Percentiles rank a stretch among this genome's conserved stretches.
Conservation (phyloP, 2,797 vertebrate species). For the Threskiornis aethiopicus region DNA sequence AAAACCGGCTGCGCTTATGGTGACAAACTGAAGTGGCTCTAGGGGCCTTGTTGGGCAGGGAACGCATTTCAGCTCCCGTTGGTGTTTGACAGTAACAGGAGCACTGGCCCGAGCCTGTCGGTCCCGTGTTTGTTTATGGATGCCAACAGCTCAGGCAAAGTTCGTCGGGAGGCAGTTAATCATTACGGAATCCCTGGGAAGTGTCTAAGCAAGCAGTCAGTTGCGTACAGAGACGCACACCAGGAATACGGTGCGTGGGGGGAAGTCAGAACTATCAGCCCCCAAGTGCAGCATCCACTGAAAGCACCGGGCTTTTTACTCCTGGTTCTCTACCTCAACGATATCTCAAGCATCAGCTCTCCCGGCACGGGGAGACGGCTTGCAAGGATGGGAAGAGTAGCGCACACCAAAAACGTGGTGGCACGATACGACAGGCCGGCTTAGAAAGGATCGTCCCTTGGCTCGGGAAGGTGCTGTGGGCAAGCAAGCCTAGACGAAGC, state of each 20-base stretch:
- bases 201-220: neutral
- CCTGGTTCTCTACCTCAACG: accelerated
- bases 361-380: neutral
- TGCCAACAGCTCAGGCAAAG: neutral
- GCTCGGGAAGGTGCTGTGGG: neutral
- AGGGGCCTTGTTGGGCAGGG: neutral
- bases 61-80: neutral
- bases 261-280: neutral
- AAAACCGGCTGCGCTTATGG: accelerated
- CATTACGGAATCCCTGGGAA: neutral
- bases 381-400: neutral
- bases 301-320: neutral
- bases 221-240: neutral
- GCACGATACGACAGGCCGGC: neutral
- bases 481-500: accelerated
- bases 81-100: neutral
- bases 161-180: neutral
- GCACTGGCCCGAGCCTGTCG: neutral
- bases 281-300: neutral
- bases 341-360: neutral
- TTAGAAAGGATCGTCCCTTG: neutral
- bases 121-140: neutral
- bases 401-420: neutral
- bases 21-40: neutral
- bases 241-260: neutral